phyloP scores from a whole-genome alignment of 2,113 vertebrate species.

The Aptenodytes patagonicus region DNA sequence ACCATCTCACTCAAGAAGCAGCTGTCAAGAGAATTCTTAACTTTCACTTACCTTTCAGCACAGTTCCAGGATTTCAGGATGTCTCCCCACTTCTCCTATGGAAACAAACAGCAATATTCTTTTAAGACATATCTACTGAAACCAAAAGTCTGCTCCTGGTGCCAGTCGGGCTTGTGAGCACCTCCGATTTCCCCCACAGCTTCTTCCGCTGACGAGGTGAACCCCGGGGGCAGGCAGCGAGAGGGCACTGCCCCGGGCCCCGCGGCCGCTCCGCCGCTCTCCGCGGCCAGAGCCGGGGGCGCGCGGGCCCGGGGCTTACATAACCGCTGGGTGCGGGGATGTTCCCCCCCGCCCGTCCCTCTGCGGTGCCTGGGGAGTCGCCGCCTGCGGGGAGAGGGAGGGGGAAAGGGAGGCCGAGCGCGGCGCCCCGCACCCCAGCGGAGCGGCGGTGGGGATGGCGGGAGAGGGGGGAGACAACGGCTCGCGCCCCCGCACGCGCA shows the following conservation, averaged over 20 bases:
- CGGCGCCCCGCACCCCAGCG: background rate
- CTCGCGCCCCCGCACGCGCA: constrained; percentile 6
- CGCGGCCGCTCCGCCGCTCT: background rate
- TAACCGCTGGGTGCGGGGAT: background rate
- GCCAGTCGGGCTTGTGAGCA: background rate
- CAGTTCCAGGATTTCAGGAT: background rate
- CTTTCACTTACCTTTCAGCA: background rate
- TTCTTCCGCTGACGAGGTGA: fast-evolving
- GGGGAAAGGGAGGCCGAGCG: background rate
- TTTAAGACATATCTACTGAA: background rate
- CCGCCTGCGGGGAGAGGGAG: background rate
- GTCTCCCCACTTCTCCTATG: background rate
- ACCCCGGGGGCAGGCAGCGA: background rate
- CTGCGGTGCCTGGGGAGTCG: background rate
- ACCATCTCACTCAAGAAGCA: background rate
- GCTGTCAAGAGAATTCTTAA: background rate
- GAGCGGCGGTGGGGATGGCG: background rate
- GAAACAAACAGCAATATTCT: background rate
- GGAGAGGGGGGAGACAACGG: fast-evolving
- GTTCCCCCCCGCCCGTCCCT: background rate
- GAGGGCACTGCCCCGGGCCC: background rate
- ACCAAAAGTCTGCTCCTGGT: background rate
- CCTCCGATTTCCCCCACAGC: background rate
- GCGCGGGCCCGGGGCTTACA: background rate
- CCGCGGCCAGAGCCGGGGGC: background rate